A percentile compares a stretch with the other conserved stretches of the same genome.
Evolutionary conservation across 2,888 invertebrate species (phyloP).

Genomic region (Luperina testacea): DNA sequence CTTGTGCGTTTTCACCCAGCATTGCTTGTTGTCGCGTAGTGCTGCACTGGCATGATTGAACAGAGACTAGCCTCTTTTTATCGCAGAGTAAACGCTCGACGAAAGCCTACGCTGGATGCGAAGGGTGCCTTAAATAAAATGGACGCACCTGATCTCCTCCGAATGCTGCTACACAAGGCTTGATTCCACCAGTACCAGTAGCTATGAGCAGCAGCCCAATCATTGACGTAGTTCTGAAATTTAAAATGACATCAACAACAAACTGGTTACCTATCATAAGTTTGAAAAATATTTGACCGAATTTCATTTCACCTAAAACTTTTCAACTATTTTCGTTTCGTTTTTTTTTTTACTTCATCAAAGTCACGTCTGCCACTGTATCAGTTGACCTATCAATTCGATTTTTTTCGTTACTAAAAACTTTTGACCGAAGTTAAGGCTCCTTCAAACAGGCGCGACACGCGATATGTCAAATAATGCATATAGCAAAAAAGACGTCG

Average conservation of each 20-base stretch:
- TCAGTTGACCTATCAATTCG: too few species aligned
- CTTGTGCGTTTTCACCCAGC: not conserved
- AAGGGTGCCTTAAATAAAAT: not conserved
- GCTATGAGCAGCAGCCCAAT: slow-evolving; percentile 91
- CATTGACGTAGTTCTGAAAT: slow-evolving; percentile 88
- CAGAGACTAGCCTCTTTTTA: not conserved
- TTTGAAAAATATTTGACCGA: too few species aligned
- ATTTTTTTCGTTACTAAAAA: too few species aligned
- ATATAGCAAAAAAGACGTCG: too few species aligned
- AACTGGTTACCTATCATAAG: too few species aligned
- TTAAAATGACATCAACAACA: not conserved
- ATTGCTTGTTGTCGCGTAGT: not conserved
- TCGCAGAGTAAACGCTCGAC: not conserved
- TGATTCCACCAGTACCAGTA: slow-evolving; percentile 95
- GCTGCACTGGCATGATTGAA: not conserved
- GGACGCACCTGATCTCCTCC: slow-evolving; percentile 93
- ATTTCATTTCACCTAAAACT: too few species aligned
- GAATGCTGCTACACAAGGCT: slow-evolving; percentile 96
- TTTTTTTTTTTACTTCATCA: too few species aligned
- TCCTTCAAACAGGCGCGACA: too few species aligned
- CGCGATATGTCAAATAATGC: too few species aligned
- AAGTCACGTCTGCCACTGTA: too few species aligned
- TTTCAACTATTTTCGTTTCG: too few species aligned
- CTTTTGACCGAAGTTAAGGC: too few species aligned
- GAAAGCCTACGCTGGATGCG: not conserved